Percentiles rank a stretch among this genome's conserved stretches.
Evolutionary conservation across 2,888 invertebrate genomes (phyloP).

Genomic region (Parnassius apollo): DNA sequence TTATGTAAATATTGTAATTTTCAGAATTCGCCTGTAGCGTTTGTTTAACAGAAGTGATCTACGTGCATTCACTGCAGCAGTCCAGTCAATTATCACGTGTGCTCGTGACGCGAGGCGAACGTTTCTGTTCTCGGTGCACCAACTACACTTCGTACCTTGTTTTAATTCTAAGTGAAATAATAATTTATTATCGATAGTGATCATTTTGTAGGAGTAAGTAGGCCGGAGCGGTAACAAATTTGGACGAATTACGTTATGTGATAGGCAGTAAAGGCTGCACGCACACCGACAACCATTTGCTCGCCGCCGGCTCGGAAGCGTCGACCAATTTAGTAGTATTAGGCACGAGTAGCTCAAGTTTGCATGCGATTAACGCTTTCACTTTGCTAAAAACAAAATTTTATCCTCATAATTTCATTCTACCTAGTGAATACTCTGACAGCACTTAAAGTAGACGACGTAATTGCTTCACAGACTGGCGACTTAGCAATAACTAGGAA

Average conservation of each 20-base stretch:
- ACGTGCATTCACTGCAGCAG: conserved; percentile 48
- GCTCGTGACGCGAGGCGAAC: conserved; percentile 50
- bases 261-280: conserved; percentile 63
- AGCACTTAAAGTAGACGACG: conserved; percentile 47
- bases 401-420: conserved; percentile 45
- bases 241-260: conserved; percentile 77
- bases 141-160: conserved; percentile 71
- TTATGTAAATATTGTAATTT: conserved; percentile 77
- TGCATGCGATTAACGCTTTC: conserved; percentile 55
- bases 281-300: conserved; percentile 36
- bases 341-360: conserved; percentile 42
- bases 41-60: conserved; percentile 55
- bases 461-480: conserved; percentile 55
- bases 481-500: conserved; percentile 52
- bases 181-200: conserved; percentile 79
- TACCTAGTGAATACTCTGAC: conserved; percentile 50
- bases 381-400: conserved; percentile 42
- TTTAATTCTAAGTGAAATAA: conserved; percentile 74
- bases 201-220: conserved; percentile 79
- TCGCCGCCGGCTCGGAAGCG: conserved; percentile 57
- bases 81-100: conserved; percentile 77
- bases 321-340: conserved; percentile 39
- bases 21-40: conserved; percentile 68
- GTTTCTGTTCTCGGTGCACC: conserved; percentile 38
- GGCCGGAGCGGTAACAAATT: conserved; percentile 78